Base-by-base conservation (phyloP, 2,797 vertebrate species). In the Sylvilagus floridanus region DNA sequence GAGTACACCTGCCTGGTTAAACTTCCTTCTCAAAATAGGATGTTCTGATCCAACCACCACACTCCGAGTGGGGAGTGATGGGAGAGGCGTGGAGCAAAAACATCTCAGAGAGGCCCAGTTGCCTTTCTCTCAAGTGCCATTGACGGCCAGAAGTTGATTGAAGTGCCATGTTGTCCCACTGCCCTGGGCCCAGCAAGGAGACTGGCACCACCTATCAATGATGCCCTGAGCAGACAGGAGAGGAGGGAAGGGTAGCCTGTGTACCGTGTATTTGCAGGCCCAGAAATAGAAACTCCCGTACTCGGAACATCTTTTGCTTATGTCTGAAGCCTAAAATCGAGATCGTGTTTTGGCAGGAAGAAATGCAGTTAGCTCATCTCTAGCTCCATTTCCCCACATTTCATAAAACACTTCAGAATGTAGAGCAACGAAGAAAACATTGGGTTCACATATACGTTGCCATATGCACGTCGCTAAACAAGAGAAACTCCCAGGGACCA, bases 371-470 rank as follows among this genome's bases (percentile, higher is more conserved):
- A 78, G 88, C 35, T 92, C 68, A 13, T 2, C 57, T 75, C 65
- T 57, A 68, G 21, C 5, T 83, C 69, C 50, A 24, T 81, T 85
- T 95, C 16, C 92, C 71, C 79, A 76, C 42, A 68, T 75, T 94
- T 83, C 78, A 21, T 30, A 88, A 95, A 96, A 66, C 24, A 50
- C 82, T 92, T 96, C 77, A 91, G 75, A 93, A 82, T 75, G 82
- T 79, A 76, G 69, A 96, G 73, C 84, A 77, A 93, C 90, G 60
- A 92, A 28, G 37, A 78, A 95, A 97, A 93, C 62, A 88, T 2
- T 28, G 12, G 63, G 65, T 92, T 96, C 63, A 85, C 78, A 93
- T 88, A 90, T 71, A 87, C 90, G 85, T 84, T 95, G 71, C n/a
- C 35, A 52, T 66, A 35, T 72, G 68, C 54, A n/a, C 82, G 77